Conservation (phyloP, 2,113 vertebrate genomes). For the Balaenoptera acutorostrata region DNA sequence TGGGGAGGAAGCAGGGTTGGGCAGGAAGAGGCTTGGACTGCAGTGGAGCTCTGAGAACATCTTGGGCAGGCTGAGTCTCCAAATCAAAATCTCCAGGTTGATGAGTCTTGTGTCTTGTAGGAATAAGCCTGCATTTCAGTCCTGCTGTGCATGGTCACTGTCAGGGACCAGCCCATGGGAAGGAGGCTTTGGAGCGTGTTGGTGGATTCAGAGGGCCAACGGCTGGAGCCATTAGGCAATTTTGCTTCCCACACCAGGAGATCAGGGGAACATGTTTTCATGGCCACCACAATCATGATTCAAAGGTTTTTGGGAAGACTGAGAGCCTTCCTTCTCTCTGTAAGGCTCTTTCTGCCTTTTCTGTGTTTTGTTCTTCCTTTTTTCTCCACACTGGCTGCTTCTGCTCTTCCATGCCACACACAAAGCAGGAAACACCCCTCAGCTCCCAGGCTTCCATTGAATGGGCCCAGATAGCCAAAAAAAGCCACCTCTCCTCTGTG, state of each 20-base stretch:
- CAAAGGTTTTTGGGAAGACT: neutral
- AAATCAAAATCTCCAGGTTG: neutral
- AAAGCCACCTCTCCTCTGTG: neutral
- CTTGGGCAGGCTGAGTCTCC: neutral
- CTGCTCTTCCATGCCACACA: neutral
- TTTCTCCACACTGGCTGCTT: neutral
- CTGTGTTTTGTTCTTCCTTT: neutral
- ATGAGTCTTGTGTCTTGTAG: neutral
- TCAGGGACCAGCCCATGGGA: neutral
- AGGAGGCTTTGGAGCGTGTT: neutral
- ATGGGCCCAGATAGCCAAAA: neutral
- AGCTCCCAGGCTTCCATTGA: neutral
- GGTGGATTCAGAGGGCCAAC: neutral
- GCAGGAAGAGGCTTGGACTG: neutral
- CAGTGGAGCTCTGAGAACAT: neutral
- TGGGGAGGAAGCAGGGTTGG: neutral
- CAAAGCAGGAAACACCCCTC: neutral
- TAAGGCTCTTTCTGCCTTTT: neutral
- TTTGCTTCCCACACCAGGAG: neutral
- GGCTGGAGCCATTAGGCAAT: neutral
- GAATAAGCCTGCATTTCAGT: neutral
- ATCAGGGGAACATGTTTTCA: neutral
- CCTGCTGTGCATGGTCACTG: neutral
- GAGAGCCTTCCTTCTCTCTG: neutral
- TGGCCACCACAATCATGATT: neutral